phyloP scores from a whole-genome alignment of 2,113 vertebrate species.

The Pantherophis guttatus region DNA sequence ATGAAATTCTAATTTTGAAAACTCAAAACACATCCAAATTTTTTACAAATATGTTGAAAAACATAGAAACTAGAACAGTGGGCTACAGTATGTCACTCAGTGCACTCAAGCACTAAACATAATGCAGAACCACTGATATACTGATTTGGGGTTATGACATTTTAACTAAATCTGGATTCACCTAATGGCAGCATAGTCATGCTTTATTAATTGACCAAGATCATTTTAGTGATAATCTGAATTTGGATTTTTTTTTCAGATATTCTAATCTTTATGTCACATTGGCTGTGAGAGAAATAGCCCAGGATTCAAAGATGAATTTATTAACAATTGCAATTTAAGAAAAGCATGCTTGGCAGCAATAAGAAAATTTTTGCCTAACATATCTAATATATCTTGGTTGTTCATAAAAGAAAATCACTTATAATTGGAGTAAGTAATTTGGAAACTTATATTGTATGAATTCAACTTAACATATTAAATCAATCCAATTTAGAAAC shows the following conservation, averaged over 20 bases:
- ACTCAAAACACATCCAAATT: neutral
- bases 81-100: neutral
- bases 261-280: neutral
- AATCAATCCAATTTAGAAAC: neutral
- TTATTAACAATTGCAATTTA: neutral
- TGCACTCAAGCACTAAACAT: neutral
- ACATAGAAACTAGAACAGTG: neutral
- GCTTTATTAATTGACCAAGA: neutral
- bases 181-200: neutral
- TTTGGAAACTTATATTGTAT: neutral
- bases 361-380: neutral
- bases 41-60: neutral
- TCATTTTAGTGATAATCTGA: neutral
- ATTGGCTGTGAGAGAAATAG: neutral
- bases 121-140: neutral
- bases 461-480: neutral
- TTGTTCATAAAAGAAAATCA: neutral
- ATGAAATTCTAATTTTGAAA: neutral
- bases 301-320: neutral
- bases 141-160: neutral
- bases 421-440: neutral
- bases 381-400: neutral
- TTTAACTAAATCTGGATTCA: neutral
- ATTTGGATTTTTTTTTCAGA: neutral
- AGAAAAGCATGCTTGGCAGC: neutral